These are phyloP conservation scores for Phalanger gymnotis DNA, from an alignment of 2,797 vertebrate genomes.

Conservation along the genomic window DNA sequence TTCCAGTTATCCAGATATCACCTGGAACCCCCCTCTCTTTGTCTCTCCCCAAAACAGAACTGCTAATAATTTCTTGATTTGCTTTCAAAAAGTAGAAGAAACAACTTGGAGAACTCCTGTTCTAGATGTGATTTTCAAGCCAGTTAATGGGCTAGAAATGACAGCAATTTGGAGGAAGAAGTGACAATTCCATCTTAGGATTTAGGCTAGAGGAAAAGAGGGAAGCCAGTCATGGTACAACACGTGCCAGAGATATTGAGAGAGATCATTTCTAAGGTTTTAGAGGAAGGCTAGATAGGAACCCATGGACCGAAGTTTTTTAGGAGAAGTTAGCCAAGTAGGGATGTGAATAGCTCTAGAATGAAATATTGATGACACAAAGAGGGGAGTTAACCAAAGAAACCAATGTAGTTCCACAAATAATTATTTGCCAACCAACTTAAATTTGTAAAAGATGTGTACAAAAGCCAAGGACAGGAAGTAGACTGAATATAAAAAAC, in stretches of 20 bases:
- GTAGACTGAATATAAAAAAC: neutral
- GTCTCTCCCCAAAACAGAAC: neutral
- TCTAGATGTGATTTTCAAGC: neutral
- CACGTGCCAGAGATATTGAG: neutral
- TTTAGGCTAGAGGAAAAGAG: neutral
- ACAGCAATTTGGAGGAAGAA: neutral
- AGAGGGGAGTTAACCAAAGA: neutral
- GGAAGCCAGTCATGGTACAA: neutral
- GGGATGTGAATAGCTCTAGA: neutral
- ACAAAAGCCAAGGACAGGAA: neutral
- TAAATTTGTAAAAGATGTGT: neutral
- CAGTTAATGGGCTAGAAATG: neutral
- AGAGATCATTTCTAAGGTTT: neutral
- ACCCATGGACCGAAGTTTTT: neutral
- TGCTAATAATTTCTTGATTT: neutral
- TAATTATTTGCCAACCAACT: neutral
- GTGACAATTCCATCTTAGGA: neutral
- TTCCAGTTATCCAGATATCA: neutral
- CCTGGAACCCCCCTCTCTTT: neutral
- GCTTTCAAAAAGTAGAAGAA: neutral
- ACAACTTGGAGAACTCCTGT: neutral
- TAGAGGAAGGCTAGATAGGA: neutral
- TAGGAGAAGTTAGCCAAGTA: neutral
- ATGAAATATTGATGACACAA: neutral
- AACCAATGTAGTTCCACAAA: neutral